Evolutionary conservation across 1,140 invertebrate species (phyloP).

Genomic region (Acromyrmex echinatior): DNA sequence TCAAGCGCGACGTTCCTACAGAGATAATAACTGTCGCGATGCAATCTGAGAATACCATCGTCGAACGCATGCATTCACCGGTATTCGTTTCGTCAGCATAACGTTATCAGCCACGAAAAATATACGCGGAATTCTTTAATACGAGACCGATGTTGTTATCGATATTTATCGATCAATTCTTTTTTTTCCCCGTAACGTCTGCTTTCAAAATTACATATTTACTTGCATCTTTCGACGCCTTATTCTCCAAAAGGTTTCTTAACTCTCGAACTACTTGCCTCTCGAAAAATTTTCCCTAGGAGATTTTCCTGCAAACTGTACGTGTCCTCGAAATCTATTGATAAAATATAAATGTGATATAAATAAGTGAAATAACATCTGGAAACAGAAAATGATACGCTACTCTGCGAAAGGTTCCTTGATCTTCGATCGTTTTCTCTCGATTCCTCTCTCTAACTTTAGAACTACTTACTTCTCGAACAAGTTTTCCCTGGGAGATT

Average conservation of each 20-base stretch:
- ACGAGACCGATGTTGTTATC: conserved; percentile 7
- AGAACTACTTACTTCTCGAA: neutral
- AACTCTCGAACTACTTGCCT: neutral
- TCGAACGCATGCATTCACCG: neutral
- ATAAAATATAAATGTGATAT: too few species aligned
- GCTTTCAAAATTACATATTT: conserved; percentile 4
- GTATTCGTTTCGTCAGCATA: neutral
- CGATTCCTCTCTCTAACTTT: neutral
- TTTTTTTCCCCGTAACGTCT: neutral
- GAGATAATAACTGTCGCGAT: conserved; percentile 38
- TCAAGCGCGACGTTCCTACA: conserved; percentile 27
- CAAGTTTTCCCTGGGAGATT: neutral
- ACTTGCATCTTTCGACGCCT: neutral
- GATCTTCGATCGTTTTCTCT: neutral
- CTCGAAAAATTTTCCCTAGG: neutral
- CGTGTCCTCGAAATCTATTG: too few species aligned
- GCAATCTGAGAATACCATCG: conserved; percentile 58
- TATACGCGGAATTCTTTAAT: conserved; percentile 26
- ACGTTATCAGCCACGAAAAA: conserved; percentile 16
- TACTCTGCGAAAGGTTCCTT: neutral
- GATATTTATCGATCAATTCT: conserved; percentile 4
- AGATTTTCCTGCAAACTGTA: neutral
- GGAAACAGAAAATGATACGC: neutral
- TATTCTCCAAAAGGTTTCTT: neutral
- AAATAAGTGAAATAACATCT: too few species aligned